Evolutionary conservation across 2,888 invertebrate species (phyloP).

Genomic region (Sphaerophoria taeniata): DNA sequence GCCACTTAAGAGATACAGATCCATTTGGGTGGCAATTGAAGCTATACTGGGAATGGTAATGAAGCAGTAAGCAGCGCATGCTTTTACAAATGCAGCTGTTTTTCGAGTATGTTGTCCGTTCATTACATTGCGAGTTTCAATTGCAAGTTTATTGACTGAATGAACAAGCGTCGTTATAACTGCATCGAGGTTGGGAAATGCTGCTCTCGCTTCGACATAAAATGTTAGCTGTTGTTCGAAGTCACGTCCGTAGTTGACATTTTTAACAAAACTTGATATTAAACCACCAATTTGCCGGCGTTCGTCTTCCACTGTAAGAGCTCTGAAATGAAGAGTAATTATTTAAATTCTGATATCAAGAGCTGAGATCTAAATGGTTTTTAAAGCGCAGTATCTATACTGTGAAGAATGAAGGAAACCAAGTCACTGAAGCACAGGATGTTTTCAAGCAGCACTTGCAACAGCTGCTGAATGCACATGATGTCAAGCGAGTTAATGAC

Average conservation of each 20-base stretch:
- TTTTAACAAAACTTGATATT: slow-evolving; percentile 91
- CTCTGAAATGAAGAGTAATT: slow-evolving; percentile 83
- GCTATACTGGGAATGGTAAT: slow-evolving; percentile 98
- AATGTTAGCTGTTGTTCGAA: slow-evolving; percentile 96
- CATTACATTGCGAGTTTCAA: slow-evolving; percentile 87
- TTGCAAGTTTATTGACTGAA: slow-evolving; percentile 92
- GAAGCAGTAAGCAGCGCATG: slow-evolving; percentile 97
- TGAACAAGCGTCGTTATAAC: slow-evolving; percentile 94
- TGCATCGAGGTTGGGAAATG: slow-evolving; percentile 94
- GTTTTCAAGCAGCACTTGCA: no score
- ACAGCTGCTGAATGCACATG: no score
- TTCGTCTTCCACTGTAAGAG: slow-evolving; percentile 96
- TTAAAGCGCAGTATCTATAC: no score
- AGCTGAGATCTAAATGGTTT: no score
- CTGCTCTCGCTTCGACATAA: slow-evolving; percentile 95
- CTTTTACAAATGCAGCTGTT: slow-evolving; percentile 93
- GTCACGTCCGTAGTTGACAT: slow-evolving; percentile 92
- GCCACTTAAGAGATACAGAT: slow-evolving; percentile 93
- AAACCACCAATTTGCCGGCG: slow-evolving; percentile 92
- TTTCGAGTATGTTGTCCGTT: slow-evolving; percentile 90
- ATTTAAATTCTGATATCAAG: neutral
- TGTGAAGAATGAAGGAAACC: no score
- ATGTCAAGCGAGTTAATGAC: no score
- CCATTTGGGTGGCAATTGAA: slow-evolving; percentile 90
- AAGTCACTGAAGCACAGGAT: no score